phyloP scores from a whole-genome alignment of 2,113 vertebrate genomes.

The Tachuris rubrigastra region DNA sequence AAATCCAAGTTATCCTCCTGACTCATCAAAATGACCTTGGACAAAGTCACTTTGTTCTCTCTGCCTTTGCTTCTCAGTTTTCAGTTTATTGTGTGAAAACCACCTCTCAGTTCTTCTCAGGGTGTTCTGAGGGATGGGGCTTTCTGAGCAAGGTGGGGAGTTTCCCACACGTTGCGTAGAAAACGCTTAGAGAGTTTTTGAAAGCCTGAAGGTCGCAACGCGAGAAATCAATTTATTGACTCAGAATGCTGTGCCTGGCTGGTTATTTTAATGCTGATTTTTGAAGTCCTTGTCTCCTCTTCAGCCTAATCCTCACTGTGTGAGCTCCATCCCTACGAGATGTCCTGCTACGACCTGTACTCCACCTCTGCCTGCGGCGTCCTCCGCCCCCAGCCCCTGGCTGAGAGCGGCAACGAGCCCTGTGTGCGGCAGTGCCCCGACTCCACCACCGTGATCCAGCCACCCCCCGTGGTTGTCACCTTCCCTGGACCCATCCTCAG shows the following conservation, averaged over 20 bases:
- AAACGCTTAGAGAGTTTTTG: fast-evolving
- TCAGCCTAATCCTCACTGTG: neutral
- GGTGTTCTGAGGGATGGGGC: fast-evolving
- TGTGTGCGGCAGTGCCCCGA: neutral
- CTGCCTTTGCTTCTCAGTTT: neutral
- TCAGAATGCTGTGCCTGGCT: neutral
- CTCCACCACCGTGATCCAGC: neutral
- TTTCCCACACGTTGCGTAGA: neutral
- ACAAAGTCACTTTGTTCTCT: neutral
- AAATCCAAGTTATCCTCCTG: neutral
- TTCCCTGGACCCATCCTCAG: conserved; percentile 4
- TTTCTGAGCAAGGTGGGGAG: neutral
- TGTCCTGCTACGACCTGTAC: neutral
- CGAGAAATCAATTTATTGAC: neutral
- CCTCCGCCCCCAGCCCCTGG: neutral
- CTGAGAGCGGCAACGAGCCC: neutral
- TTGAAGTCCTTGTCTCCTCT: neutral
- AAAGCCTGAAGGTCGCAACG: neutral
- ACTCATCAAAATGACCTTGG: neutral
- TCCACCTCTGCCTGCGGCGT: neutral
- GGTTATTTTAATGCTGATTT: neutral
- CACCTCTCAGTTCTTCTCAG: fast-evolving
- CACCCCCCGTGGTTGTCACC: neutral
- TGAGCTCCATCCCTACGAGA: neutral
- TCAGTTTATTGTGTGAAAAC: neutral